Evolutionary conservation across 2,888 invertebrate species (phyloP), one percentile per base, ranked within the genome.

Genomic region (Rhagophthalmus giganteus): DNA sequence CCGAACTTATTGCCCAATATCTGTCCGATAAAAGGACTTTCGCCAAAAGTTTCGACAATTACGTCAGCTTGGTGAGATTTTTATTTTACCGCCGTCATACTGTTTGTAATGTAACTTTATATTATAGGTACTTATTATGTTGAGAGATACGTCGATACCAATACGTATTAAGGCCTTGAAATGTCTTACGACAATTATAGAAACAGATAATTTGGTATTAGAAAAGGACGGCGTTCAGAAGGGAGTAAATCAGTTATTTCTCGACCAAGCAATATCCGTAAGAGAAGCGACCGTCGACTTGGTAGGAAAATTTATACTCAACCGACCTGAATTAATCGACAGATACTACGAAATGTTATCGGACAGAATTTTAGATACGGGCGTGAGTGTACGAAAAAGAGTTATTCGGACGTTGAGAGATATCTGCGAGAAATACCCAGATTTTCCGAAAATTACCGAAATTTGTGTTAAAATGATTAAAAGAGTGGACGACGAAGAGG

Each of bases 391-490:
- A 6, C 81, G 99, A 25, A 99, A 99, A 76, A 84, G 99, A 59
- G 98, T 99, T 41, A 99, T 99, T 65, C 97, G 98, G 78, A 99
- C 99, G 60, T 81, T 99, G 65, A 91, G 96, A 72, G 99, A 99
- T 72, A 95, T 99, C 69, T 98, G 98, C 73, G 87, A 96, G 70
- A 95, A 95, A 71, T 97, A 94, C 75, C 96, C 98, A 0, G 91
- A 94, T 64, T 98, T 94, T 74, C 86, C 88, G 0, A 96, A 97
- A 77, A 94, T 97, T 64, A 96, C 97, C 0, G 98, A 98, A 76
- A 98, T 99, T 69, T 96, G 99, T 76, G 94, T 97, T 1, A 96
- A 95, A 75, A 98, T 99, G 91, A 96, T 99, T 56, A 80, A 97
- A 52, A 80, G 99, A 56, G 96, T 99, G 16, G 97, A 97, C 71